These are phyloP conservation scores for Xylota sylvarum DNA, from an alignment of 2,888 invertebrate species.

Conservation along the genomic window DNA sequence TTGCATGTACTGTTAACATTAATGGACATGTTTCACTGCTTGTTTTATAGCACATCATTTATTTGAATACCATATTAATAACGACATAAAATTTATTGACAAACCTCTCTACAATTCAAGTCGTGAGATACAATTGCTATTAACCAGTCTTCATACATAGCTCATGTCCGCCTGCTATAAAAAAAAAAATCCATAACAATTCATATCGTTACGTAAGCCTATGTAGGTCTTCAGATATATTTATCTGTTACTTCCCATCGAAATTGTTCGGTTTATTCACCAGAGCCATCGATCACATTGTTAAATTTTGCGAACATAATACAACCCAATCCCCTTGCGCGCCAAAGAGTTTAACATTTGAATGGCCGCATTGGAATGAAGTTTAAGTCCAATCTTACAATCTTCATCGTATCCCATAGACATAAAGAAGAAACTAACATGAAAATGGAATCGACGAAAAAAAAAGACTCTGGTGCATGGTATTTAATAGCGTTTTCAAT, in stretches of 20 bases:
- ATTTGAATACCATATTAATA: no score
- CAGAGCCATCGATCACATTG: slow-evolving; percentile 62
- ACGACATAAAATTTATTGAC: no score
- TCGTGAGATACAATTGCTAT: not conserved
- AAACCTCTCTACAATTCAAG: not conserved
- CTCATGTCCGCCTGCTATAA: not conserved
- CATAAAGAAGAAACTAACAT: slow-evolving; percentile 52
- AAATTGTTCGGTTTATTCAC: not conserved
- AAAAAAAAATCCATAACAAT: slow-evolving; percentile 8
- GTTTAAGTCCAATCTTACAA: slow-evolving; percentile 73
- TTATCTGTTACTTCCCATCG: slow-evolving; percentile 5
- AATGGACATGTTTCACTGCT: no score
- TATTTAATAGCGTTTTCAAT: slow-evolving; percentile 49
- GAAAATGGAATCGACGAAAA: slow-evolving; percentile 45
- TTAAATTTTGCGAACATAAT: slow-evolving; percentile 16
- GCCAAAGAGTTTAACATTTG: slow-evolving; percentile 47
- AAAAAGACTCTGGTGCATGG: slow-evolving; percentile 28
- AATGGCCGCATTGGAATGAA: slow-evolving; percentile 58
- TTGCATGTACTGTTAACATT: no score
- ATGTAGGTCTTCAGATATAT: not conserved
- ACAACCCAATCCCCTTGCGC: slow-evolving; percentile 4
- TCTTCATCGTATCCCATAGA: slow-evolving; percentile 39
- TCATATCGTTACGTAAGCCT: not conserved
- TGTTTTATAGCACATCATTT: no score
- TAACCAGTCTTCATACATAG: not conserved